Evolutionary conservation across 1,140 invertebrate species (phyloP), one percentile per base, ranked within the genome.

Genomic region (Aleiodes sp.): DNA sequence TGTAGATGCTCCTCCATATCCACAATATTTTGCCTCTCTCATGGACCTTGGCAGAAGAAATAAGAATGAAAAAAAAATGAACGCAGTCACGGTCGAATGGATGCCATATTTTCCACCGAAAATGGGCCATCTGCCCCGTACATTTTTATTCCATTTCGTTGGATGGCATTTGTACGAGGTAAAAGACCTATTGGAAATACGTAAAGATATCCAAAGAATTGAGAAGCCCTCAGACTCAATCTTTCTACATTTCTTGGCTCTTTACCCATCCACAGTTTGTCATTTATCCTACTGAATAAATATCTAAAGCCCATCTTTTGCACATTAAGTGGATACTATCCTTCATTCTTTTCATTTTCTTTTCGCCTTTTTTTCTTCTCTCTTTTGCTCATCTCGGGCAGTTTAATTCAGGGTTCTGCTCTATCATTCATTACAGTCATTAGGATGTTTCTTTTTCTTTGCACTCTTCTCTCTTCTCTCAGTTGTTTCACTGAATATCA

Each of bases 81-180:
- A 33, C 26, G 35, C 16, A 28, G 52, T 64, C 59, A 57, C 31
- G 39, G 28, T 43, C 31, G 59, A 39, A 19, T 71, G 65, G 69
- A 57, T 41, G 73, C 72, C 69, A 76, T 78, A 78, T 75, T 78
- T 79, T 68, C 35, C 60, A 35, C 52, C 39, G 70, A 79, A 79
- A 79, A 76, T 73, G 71, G 78, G 59, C 76, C 74, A 79, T 75
- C 73, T 72, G 70, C 69, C 63, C 43, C 67, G 35, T 74, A 63
- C n/a, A 31, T 16, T 69, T 56, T 46, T 62, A 69, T 46, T 69
- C 67, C 52, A 57, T 72, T 72, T 69, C 37, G 62, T 12, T 24
- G 33, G 60, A 56, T 26, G 33, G 41, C 26, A 24, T 24, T 24
- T 62, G 41, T 63, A 63, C 31, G 67, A 63, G 26, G 46, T 21